A percentile compares a stretch with the other conserved stretches of the same genome.
Evolutionary conservation across 92 coral and sea anemone genomes (phyloP).

Genomic region (Chrysogorgia sp.): DNA sequence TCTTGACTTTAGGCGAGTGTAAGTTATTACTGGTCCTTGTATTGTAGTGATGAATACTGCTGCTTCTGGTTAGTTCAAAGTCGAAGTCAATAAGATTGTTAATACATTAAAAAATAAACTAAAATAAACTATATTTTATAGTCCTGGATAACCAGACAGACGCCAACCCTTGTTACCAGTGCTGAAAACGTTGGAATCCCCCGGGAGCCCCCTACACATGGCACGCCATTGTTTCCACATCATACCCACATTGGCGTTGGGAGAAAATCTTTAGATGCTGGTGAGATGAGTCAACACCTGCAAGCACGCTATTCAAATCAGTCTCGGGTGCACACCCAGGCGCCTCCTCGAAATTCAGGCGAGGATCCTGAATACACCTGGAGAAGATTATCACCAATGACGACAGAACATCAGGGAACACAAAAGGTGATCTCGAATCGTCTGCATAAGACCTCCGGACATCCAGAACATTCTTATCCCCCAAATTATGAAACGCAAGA

Average conservation of each 20-base stretch:
- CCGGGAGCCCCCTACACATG: not conserved
- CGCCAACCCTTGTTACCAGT: slow-evolving; percentile 23
- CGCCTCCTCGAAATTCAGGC: not conserved
- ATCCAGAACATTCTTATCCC: not conserved
- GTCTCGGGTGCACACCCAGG: not conserved
- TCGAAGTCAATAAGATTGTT: no score
- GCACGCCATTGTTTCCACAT: not conserved
- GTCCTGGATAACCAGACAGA: slow-evolving; percentile 34
- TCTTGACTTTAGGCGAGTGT: no score
- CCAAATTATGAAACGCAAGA: not conserved
- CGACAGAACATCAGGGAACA: not conserved
- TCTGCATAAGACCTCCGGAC: not conserved
- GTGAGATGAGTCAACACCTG: not conserved
- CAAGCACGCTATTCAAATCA: slow-evolving; percentile 5
- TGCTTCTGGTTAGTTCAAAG: no score
- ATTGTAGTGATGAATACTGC: no score
- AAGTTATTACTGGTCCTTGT: no score
- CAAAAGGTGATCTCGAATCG: not conserved
- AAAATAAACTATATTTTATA: not conserved
- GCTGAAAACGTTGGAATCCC: slow-evolving; percentile 19
- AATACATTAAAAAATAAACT: no score
- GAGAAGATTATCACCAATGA: slow-evolving; percentile 13
- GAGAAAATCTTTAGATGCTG: not conserved
- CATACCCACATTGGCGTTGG: not conserved
- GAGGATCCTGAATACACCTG: slow-evolving; percentile 14